Base-by-base conservation (phyloP, 2,888 invertebrate genomes). In the Conops quadrifasciatus region DNA sequence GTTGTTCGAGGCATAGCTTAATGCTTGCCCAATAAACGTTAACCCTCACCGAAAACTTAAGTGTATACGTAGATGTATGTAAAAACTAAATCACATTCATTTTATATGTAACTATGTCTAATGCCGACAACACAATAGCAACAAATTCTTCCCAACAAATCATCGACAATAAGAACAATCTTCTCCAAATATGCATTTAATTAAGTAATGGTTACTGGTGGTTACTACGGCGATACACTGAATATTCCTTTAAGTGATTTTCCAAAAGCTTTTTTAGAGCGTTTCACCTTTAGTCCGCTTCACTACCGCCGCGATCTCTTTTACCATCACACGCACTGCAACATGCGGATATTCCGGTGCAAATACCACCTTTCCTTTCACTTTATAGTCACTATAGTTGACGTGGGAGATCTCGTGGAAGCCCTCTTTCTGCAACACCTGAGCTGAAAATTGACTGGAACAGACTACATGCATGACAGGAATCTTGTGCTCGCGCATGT, bases 391-490 rank as follows among this genome's bases (percentile, higher is more conserved):
- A 0, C 85, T 85, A 80, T 92, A 94, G 4, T 88, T 87, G 19
- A 91, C 85, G 51, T 88, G 86, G 82, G 90, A 92, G 66, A 91
- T 88, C 80, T 89, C 89, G 49, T 90, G 89, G 84, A 93, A 94
- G 56, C 93, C 93, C 28, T 91, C 85, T 77, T 90, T 89, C 74
- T 90, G 90, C 66, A 93, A 90, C 0, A 93, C 90, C 81, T 89
- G 89, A 0, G 93, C 93, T 1, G 94, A 93, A 83, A 89, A 94
- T 72, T 90, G 89, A 79, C 94, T 94, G 5, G 92, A 91, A 72
- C 94, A 93, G 76, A 94, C 91, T 56, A 91, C 89, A 30, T 93
- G 88, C 72, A 93, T 88, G 9, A 93, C 85, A n/a, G 80, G 78
- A 62, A 86, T 85, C 0, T 81, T 76, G 43, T 85, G 77, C 26